These are phyloP conservation scores for Habrosyne pyritoides DNA, from an alignment of 2,888 invertebrate species.

Conservation along the genomic window DNA sequence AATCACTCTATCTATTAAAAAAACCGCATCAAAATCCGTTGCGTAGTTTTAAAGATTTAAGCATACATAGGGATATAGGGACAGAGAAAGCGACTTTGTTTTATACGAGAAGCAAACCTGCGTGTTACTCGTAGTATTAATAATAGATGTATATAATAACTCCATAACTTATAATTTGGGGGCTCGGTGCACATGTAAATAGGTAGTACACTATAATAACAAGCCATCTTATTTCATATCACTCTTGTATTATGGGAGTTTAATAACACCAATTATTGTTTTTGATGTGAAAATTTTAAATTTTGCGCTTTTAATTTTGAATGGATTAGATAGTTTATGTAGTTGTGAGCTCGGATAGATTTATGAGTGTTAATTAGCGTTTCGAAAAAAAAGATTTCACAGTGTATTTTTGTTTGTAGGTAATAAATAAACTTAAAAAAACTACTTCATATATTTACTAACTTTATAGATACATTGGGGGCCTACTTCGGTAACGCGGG, in stretches of 20 bases:
- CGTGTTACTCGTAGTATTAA: background rate
- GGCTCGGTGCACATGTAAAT: conserved; percentile 3
- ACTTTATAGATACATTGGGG: no score
- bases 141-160: background rate
- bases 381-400: background rate
- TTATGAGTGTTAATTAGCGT: background rate
- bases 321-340: background rate
- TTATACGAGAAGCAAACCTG: background rate
- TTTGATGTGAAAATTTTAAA: background rate
- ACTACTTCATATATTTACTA: no score
- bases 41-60: no score
- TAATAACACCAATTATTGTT: conserved; percentile 6
- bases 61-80: no score
- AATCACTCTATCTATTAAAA: no score
- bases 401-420: no score
- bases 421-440: no score
- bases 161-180: conserved; percentile 6
- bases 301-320: conserved; percentile 1
- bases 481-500: no score
- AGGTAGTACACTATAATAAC: conserved; percentile 23
- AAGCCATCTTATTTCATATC: conserved; percentile 28
- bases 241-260: conserved; percentile 14
- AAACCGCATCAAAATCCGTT: no score
- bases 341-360: background rate
- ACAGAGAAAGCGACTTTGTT: background rate